A percentile compares a stretch with the other conserved stretches of the same genome.
Conservation (phyloP, 2,888 invertebrate genomes). For the Drosophila monieri region DNA sequence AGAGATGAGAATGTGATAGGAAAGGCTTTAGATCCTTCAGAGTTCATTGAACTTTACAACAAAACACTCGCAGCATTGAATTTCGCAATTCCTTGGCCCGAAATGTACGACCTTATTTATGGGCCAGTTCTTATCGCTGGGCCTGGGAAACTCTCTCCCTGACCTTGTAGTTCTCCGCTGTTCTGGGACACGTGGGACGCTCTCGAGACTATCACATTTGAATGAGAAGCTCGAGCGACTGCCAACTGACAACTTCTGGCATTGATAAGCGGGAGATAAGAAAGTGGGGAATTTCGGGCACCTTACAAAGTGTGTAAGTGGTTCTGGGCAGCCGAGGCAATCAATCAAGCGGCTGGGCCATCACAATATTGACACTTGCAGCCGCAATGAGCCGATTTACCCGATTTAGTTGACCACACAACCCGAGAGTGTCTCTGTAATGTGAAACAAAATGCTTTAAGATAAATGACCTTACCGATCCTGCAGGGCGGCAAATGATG, state of each 20-base stretch:
- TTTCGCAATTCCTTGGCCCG: background rate
- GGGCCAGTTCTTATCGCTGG: slow-evolving; percentile 27
- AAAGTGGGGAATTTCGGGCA: slow-evolving; percentile 1
- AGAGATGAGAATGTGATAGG: background rate
- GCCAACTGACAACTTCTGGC: slow-evolving; percentile 16
- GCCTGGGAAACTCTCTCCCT: slow-evolving; percentile 17
- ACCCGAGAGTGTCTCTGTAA: background rate
- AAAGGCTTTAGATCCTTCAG: background rate
- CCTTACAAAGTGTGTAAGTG: background rate
- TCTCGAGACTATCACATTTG: slow-evolving; percentile 24
- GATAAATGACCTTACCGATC: slow-evolving; percentile 82
- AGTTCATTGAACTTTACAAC: slow-evolving; percentile 21
- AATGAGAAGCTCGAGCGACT: slow-evolving; percentile 6
- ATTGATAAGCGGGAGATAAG: slow-evolving; percentile 37
- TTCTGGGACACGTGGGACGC: slow-evolving; percentile 36
- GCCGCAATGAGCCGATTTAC: slow-evolving; percentile 62
- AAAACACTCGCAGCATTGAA: background rate
- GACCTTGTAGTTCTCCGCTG: slow-evolving; percentile 21
- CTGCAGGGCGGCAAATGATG: slow-evolving; percentile 63
- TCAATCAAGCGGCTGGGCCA: slow-evolving; percentile 57
- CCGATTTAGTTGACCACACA: slow-evolving; percentile 58
- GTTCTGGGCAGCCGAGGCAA: slow-evolving; percentile 22
- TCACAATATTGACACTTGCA: slow-evolving; percentile 80
- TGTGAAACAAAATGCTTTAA: slow-evolving; percentile 50
- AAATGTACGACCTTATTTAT: slow-evolving; percentile 12